Evolutionary conservation across 2,797 vertebrate genomes (phyloP).

Genomic region (Pangasius macronema): DNA sequence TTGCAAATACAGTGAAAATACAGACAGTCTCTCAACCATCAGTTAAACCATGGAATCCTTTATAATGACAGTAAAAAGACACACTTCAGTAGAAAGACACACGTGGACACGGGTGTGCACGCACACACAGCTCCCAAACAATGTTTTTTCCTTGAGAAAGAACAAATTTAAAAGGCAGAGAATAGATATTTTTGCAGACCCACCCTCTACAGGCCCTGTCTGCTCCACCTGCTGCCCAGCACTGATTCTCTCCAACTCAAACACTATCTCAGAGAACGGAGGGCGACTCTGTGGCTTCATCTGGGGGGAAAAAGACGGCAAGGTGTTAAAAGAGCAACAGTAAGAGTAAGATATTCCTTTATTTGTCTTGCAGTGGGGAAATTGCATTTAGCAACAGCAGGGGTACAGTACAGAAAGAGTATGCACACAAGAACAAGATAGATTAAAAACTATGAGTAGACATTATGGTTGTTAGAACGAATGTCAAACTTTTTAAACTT

Average conservation of each 20-base stretch:
- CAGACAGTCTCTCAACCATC: background rate
- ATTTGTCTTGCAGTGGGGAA: no score
- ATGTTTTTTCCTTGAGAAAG: no score
- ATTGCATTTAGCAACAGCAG: no score
- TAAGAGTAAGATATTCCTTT: no score
- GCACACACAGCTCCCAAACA: background rate
- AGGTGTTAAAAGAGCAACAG: background rate
- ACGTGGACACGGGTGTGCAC: no score
- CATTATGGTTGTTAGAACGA: background rate
- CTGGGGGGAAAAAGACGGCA: constrained; percentile 62
- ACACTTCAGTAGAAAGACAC: background rate
- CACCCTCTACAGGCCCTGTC: constrained; percentile 55
- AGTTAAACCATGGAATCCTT: background rate
- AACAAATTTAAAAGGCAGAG: background rate
- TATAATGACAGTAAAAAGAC: background rate
- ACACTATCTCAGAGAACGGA: constrained; percentile 83
- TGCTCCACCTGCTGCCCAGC: constrained; percentile 54
- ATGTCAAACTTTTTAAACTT: background rate
- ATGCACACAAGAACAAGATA: no score
- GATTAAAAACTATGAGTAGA: no score
- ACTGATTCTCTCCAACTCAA: constrained; percentile 75
- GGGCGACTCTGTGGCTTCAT: constrained; percentile 84
- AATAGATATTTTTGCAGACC: constrained; percentile 16
- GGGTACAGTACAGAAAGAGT: no score
- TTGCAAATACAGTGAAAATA: no score